Evolutionary conservation across 2,888 invertebrate genomes (phyloP), one percentile per base, ranked within the genome.

Genomic region (Drosophila mettleri): DNA sequence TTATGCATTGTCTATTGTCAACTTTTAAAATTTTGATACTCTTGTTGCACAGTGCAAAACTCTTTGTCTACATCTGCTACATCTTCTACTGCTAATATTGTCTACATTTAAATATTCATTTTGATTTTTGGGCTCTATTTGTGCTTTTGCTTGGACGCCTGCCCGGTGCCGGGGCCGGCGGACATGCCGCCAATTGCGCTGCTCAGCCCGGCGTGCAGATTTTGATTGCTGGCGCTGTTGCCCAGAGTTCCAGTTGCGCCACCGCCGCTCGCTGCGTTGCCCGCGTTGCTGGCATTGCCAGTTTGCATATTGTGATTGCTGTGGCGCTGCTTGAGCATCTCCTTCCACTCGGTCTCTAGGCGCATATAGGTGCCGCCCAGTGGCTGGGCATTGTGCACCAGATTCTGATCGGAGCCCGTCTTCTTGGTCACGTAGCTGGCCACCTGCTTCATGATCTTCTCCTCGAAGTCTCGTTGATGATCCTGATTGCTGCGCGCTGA

Each of bases 401-500:
- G 46, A 51, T 71, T 81, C n/a, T 80, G 81, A 46, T 92, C 92
- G 16, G 83, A 81, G 12, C 90, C 91, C 0, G 90, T 91, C 69
- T 91, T 92, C 46, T 92, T 92, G 34, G 86, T 84, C 22, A 92
- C 91, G 74, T 91, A 86, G 22, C 86, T 75, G 36, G 90, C 75
- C n/a, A 92, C 91, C 59, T 92, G 91, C 53, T 95, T 93, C 76
- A 95, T 94, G 0, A 95, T 94, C 73, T 94, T 94, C 92, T 97
- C 97, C 91, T 97, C 97, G 89, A 95, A 95, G 66, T 97, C 95
- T 6, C 97, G 93, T 91, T 97, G 97, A 85, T 96, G 95, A 91
- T 97, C 97, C 91, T 97, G 97, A 93, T 97, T 97, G 88, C 96
- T 96, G 77, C 97, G 94, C 5, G 96, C 95, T 0, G 96, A 95